Conservation (phyloP, 2,888 invertebrate genomes). For the Patella pellucida region DNA sequence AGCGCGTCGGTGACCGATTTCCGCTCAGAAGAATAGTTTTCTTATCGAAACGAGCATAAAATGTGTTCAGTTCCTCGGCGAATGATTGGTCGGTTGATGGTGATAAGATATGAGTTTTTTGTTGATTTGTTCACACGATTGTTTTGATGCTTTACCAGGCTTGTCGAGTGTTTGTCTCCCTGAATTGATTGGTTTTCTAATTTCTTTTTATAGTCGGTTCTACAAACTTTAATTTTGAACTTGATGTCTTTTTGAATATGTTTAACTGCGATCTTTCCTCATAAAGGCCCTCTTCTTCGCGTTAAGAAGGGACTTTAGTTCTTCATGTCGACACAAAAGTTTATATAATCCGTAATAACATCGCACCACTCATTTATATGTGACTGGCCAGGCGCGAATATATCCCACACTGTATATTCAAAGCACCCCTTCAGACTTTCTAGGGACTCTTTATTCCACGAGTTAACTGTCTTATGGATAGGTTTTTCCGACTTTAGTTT, state of each 20-base stretch:
- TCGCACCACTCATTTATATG: neutral
- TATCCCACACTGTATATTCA: constrained; percentile 12
- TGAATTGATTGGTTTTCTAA: neutral
- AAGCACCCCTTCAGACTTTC: constrained; percentile 8
- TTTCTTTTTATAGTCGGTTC: neutral
- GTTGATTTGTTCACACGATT: neutral
- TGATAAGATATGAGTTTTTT: too few species aligned
- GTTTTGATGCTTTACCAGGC: neutral
- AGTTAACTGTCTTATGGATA: neutral
- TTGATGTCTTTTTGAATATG: neutral
- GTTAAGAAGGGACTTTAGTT: neutral
- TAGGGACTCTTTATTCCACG: constrained; percentile 2
- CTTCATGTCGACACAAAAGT: neutral
- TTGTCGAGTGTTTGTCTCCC: neutral
- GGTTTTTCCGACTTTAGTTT: neutral
- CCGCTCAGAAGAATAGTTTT: too few species aligned
- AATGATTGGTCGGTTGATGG: too few species aligned
- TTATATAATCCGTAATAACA: neutral
- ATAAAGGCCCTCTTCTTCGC: neutral
- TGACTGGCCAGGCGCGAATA: neutral
- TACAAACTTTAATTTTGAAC: neutral
- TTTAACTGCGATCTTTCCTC: neutral
- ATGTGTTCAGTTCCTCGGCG: too few species aligned
- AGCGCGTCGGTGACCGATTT: too few species aligned
- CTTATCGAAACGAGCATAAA: too few species aligned